Percentiles rank a stretch among this genome's conserved stretches.
These are phyloP conservation scores for Halocaridina rubra DNA, from an alignment of 2,888 invertebrate species.

Conservation along the genomic window DNA sequence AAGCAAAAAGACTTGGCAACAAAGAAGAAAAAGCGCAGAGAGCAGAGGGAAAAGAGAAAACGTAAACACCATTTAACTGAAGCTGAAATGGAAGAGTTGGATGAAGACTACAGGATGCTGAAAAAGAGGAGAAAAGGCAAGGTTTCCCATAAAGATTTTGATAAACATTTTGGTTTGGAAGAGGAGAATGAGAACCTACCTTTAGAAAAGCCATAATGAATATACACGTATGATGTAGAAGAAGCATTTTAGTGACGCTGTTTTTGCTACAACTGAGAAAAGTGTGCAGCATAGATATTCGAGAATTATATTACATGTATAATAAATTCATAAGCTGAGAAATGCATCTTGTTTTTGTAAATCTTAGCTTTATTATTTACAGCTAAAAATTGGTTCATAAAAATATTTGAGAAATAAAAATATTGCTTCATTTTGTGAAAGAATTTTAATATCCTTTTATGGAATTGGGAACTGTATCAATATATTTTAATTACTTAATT, in stretches of 20 bases:
- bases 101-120: constrained; percentile 65
- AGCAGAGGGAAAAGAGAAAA: constrained; percentile 77
- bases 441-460: too few species aligned
- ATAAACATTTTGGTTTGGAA: constrained; percentile 49
- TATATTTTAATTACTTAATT: too few species aligned
- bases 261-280: neutral
- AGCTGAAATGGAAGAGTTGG: constrained; percentile 73
- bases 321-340: neutral
- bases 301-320: neutral
- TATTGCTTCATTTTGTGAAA: neutral
- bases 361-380: too few species aligned
- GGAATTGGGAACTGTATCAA: too few species aligned
- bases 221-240: too few species aligned
- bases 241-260: neutral
- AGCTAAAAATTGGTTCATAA: too few species aligned
- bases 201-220: too few species aligned
- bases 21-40: constrained; percentile 75
- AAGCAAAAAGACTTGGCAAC: constrained; percentile 72
- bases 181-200: neutral
- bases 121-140: constrained; percentile 72
- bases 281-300: neutral
- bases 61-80: constrained; percentile 70
- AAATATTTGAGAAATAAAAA: neutral
- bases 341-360: too few species aligned
- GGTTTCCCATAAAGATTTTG: constrained; percentile 66